Conservation (phyloP, 1,140 invertebrate species). For the Procambarus virginalis region DNA sequence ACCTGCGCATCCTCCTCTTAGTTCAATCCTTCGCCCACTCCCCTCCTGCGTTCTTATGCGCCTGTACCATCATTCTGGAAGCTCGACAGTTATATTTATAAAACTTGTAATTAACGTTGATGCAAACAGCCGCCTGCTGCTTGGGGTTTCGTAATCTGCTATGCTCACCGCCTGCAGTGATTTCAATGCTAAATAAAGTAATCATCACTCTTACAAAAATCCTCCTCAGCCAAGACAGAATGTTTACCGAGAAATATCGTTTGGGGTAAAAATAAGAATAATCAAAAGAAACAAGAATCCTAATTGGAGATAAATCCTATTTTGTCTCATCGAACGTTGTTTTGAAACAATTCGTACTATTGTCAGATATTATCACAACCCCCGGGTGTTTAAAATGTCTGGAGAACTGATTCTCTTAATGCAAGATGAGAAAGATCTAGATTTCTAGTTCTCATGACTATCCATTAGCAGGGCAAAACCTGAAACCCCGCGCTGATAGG, state of each 20-base stretch:
- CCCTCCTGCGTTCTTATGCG: neutral
- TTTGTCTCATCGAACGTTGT: neutral
- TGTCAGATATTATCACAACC: neutral
- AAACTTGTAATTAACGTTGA: constrained; percentile 11
- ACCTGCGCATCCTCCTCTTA: neutral
- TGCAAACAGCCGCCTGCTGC: neutral
- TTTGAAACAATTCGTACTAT: neutral
- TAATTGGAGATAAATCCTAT: neutral
- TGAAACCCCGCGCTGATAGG: constrained; percentile 62
- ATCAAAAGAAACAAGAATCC: neutral
- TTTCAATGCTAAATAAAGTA: constrained; percentile 53
- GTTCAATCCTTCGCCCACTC: neutral
- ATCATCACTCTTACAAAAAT: constrained; percentile 16
- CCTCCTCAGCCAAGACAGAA: no score
- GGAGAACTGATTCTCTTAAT: constrained; percentile 10
- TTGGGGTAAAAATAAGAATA: neutral
- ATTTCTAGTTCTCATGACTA: constrained; percentile 38
- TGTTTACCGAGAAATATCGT: no score
- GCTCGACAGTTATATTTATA: neutral
- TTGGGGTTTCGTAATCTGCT: neutral
- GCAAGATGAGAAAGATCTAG: constrained; percentile 20
- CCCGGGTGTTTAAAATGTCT: constrained; percentile 17
- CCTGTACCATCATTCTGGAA: neutral
- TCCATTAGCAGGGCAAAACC: constrained; percentile 56
- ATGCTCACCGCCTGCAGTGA: constrained; percentile 20